Evolutionary conservation across 2,888 invertebrate genomes (phyloP).

Genomic region (Liodrosophila aerea): DNA sequence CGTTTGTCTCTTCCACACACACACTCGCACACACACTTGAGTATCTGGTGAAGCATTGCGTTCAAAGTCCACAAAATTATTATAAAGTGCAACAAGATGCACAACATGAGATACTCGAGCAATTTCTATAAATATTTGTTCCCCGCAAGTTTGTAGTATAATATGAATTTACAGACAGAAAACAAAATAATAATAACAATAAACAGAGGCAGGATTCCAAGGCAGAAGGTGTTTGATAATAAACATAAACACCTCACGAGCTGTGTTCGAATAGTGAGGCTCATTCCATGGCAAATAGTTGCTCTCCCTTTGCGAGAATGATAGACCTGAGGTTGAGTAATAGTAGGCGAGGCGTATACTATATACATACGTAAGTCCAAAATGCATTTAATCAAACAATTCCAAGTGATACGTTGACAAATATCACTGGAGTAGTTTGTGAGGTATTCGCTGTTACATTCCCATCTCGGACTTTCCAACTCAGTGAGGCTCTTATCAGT

Average conservation of each 20-base stretch:
- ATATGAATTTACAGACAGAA: no score
- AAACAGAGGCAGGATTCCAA: not conserved
- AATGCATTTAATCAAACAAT: no score
- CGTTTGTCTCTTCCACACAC: constrained; percentile 40
- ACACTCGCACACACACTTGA: constrained; percentile 7
- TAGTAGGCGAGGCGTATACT: no score
- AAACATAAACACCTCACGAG: no score
- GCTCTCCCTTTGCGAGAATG: no score
- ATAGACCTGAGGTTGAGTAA: no score
- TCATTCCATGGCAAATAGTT: no score
- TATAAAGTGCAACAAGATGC: constrained; percentile 38
- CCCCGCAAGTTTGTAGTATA: not conserved
- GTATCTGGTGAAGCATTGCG: constrained; percentile 14
- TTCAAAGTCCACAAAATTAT: constrained; percentile 49
- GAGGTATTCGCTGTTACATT: constrained; percentile 22
- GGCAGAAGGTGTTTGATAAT: no score
- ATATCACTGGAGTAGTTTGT: no score
- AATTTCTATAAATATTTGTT: constrained; percentile 12
- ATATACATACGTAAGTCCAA: no score
- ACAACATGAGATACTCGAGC: constrained; percentile 23
- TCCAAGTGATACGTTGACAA: no score
- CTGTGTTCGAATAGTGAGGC: no score
- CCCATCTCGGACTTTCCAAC: constrained; percentile 3
- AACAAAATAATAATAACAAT: not conserved
- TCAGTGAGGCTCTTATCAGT: constrained; percentile 47